Base-by-base conservation (phyloP, 2,113 vertebrate genomes). In the Hipposideros armiger region DNA sequence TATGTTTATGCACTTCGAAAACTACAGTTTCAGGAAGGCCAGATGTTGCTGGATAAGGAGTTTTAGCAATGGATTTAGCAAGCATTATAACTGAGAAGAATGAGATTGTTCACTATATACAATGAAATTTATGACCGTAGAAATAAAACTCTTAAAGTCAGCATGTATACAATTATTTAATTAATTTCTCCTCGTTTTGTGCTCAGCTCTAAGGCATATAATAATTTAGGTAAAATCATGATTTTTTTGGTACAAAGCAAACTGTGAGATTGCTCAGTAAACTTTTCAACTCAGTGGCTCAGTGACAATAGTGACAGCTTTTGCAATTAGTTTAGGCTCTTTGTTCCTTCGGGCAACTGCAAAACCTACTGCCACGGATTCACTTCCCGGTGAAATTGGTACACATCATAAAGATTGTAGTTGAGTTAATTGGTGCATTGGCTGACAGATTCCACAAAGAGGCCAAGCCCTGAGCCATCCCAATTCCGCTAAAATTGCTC, bases 361-460 rank as follows among this genome's bases (percentile, higher is more conserved):
- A 91, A 96, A 96, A 97, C 36, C 74, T 72, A 94, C 62, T 73
- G 66, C 76, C 81, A 47, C 69, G 74, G 73, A 85, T 77, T 96
- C 86, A 87, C 87, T 98, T 97, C 91, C 80, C 94, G 87, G 8
- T 81, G 69, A 64, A 95, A 93, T 76, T 72, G 94, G 93, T 92
- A 17, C 80, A 91, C 93, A 95, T 96, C 88, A 91, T 89, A 92
- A 94, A 96, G 96, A 97, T 92, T 82, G 58, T n/a, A 90, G 89
- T 73, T 90, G 96, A 97, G 96, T 95, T 97, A 95, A 97, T 96
- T 97, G 96, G 97, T 97, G 66, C 88, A 77, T 16, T 90, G 95
- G 97, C 95, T 97, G 96, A 93, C 97, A 96, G 94, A 87, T 85
- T 76, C 47, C 89, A 77, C 69, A 58, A 77, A 90, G 84, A 92